Evolutionary conservation across 2,113 vertebrate species (phyloP).

Genomic region (Opisthocomus hoazin): DNA sequence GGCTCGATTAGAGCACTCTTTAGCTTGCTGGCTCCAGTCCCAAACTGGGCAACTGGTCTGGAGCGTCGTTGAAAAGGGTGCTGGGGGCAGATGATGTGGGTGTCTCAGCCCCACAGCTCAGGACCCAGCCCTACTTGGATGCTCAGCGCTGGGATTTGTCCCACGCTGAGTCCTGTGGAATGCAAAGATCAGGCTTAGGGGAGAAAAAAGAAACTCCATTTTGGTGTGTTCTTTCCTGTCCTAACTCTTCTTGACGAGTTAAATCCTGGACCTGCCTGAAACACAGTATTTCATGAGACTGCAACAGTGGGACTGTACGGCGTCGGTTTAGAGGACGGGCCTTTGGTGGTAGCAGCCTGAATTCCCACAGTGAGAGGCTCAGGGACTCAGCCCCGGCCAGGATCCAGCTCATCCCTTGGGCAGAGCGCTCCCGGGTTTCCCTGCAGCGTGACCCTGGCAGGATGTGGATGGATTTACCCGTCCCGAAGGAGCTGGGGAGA

Average conservation of each 20-base stretch:
- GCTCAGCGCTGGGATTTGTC: background rate
- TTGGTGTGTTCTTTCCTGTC: background rate
- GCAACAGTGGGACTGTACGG: rapidly evolving
- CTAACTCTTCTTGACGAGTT: background rate
- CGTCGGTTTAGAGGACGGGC: background rate
- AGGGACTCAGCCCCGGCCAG: background rate
- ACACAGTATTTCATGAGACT: background rate
- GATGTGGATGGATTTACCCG: background rate
- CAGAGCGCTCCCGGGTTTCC: rapidly evolving
- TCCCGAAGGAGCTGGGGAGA: background rate
- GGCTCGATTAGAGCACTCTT: background rate
- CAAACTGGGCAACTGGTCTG: background rate
- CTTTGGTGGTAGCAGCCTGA: background rate
- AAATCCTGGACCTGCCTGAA: background rate
- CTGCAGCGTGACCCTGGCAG: background rate
- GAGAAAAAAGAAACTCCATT: background rate
- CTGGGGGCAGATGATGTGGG: background rate
- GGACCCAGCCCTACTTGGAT: too few species aligned
- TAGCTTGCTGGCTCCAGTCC: background rate
- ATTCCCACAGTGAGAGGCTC: too few species aligned
- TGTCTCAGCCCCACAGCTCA: background rate
- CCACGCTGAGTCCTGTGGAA: background rate
- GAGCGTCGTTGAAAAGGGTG: background rate
- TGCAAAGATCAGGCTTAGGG: background rate
- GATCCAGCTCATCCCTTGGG: background rate